phyloP scores from a whole-genome alignment of 2,888 invertebrate genomes.

The Deilephila porcellus region DNA sequence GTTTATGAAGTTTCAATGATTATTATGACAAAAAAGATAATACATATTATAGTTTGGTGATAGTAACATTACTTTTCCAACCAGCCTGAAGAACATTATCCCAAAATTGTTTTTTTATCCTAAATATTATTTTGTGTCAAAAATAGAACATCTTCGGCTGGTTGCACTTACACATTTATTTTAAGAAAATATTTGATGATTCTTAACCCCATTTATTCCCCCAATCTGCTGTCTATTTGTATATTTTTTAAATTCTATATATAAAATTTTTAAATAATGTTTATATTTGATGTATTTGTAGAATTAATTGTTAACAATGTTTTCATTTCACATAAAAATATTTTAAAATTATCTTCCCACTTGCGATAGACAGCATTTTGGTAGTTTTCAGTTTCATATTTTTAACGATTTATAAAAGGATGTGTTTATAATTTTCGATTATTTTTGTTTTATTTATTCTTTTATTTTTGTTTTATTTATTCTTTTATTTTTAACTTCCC shows the following conservation, averaged over 20 bases:
- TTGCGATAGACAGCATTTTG: conserved; percentile 17
- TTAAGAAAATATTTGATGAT: background rate
- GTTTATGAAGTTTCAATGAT: too few species aligned
- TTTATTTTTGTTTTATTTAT: background rate
- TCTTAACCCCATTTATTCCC: conserved; percentile 1
- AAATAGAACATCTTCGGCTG: background rate
- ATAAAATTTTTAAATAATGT: background rate
- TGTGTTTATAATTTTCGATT: conserved; percentile 41
- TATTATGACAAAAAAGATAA: too few species aligned
- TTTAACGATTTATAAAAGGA: conserved; percentile 32
- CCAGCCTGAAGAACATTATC: background rate
- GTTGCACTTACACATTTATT: conserved; percentile 1
- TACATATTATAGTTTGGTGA: too few species aligned
- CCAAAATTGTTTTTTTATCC: background rate
- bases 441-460: too few species aligned
- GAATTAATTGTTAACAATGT: too few species aligned
- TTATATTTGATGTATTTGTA: too few species aligned
- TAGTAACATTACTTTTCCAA: background rate
- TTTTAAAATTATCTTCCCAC: background rate
- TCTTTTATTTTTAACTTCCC: background rate
- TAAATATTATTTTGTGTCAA: too few species aligned
- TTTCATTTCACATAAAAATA: too few species aligned
- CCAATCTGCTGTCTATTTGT: conserved; percentile 13
- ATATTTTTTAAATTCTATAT: background rate
- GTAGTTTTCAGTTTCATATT: conserved; percentile 21